Base-by-base conservation (phyloP, 92 coral and sea anemone genomes). In the Actinernus sp. region DNA sequence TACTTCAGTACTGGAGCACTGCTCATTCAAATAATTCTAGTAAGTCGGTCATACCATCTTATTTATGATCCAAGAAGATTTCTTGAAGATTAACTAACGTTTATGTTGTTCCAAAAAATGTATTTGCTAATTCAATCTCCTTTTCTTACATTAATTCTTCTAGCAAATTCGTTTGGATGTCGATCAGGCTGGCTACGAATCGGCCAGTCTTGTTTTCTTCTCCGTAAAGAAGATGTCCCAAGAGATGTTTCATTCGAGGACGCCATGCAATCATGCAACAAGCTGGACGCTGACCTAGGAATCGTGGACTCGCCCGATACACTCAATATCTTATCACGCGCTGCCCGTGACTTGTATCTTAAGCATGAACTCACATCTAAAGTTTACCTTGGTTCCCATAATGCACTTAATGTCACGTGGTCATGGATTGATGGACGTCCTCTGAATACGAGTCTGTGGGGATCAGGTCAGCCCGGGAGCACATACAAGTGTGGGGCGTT, bases 361-460 rank as follows among this genome's bases (percentile, higher is more conserved):
- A 25, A 22, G 13, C 11, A 51, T 36, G 14, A 6, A 6, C 6
- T 36, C 14, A 14, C 6, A 6, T 6, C 8, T 14, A 36, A 6
- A 16, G 58, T 51, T 13, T 25, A 26, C n/a, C 18, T 51, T 3
- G 58, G 58, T 26, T 51, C 58, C 13, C 58, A 36, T 51, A 36
- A 51, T 22, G 30, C 31, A 51, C 28, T 51, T 9, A 51, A 51
- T 17, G 32, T 51, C 16, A 13, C 31, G 2, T 26, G 33, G 33
- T 26, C 13, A 3, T 51, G 58, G 58, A 14, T 1, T 36, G 23
- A 51, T 18, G 58, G 58, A 18, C 58, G 16, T 4, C 7, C 58
- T 8, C 19, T 51, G 19, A 51, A 51, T 25, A 36, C 3, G 17
- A 51, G 58, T 51, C 28, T 51, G 28, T 51, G 58, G 58, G 34